These are phyloP conservation scores for Pollenia angustigena DNA, from an alignment of 2,888 invertebrate species.

Conservation along the genomic window DNA sequence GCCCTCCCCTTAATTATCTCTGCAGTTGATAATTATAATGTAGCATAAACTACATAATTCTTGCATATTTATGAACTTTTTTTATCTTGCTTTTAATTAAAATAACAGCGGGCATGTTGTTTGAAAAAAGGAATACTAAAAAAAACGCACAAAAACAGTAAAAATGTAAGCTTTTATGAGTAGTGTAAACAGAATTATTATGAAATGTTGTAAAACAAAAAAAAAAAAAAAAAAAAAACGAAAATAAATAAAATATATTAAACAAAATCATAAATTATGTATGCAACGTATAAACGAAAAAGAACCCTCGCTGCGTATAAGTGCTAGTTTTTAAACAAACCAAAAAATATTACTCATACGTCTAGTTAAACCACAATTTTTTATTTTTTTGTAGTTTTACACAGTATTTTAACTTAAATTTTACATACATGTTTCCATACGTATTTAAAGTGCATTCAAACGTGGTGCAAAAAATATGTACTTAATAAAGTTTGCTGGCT, in stretches of 20 bases:
- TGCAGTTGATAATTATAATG: background rate
- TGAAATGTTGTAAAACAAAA: slow-evolving; percentile 46
- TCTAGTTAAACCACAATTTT: background rate
- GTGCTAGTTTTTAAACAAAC: slow-evolving; percentile 53
- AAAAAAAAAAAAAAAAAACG: slow-evolving; percentile 30
- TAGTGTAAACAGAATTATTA: slow-evolving; percentile 57
- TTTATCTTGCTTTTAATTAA: slow-evolving; percentile 60
- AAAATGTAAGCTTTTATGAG: slow-evolving; percentile 58
- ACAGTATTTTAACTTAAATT: slow-evolving; percentile 11
- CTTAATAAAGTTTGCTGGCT: background rate
- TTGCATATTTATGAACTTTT: slow-evolving; percentile 4
- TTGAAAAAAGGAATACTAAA: background rate
- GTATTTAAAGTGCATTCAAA: slow-evolving; percentile 32
- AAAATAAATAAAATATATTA: slow-evolving; percentile 11
- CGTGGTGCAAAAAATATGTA: slow-evolving; percentile 12
- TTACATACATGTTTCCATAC: background rate
- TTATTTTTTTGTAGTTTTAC: background rate
- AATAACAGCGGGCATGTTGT: slow-evolving; percentile 64
- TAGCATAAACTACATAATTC: background rate
- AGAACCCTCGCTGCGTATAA: slow-evolving; percentile 55
- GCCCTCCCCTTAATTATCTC: background rate
- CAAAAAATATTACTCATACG: slow-evolving; percentile 65
- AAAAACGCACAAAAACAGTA: slow-evolving; percentile 10
- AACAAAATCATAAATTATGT: slow-evolving; percentile 63
- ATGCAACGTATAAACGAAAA: slow-evolving; percentile 33